These are phyloP conservation scores for Elachura formosa DNA, from an alignment of 2,113 vertebrate genomes.

Conservation along the genomic window DNA sequence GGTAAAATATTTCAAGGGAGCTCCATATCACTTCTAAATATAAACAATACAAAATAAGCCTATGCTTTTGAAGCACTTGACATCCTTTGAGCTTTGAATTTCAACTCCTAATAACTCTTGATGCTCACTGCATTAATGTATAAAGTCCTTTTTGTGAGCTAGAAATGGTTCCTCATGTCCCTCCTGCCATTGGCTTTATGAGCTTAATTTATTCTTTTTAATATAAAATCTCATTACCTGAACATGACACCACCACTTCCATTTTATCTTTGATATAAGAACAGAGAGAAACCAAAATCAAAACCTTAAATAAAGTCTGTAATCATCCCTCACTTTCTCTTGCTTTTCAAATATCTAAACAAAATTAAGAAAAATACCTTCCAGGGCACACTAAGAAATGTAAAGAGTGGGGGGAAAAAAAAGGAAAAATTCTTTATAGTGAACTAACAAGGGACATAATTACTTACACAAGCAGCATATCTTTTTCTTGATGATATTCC, in stretches of 20 bases:
- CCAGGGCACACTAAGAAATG: constrained; percentile 56
- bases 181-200: constrained; percentile 70
- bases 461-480: constrained; percentile 40
- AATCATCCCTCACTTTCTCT: constrained; percentile 72
- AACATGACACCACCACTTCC: constrained; percentile 76
- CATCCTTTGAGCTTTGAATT: constrained; percentile 65
- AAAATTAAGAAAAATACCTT: constrained; percentile 76
- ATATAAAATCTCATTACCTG: constrained; percentile 89
- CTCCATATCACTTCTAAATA: constrained; percentile 53
- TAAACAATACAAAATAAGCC: constrained; percentile 43
- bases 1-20: constrained; percentile 59
- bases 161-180: constrained; percentile 58
- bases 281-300: constrained; percentile 87
- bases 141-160: constrained; percentile 61
- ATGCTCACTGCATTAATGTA: constrained; percentile 63
- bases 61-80: constrained; percentile 58
- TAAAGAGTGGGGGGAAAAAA: neutral
- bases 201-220: constrained; percentile 88
- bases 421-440: constrained; percentile 6
- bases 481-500: constrained; percentile 5
- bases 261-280: constrained; percentile 84
- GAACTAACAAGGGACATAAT: constrained; percentile 55
- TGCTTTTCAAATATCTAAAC: constrained; percentile 80
- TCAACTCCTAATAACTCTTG: constrained; percentile 41
- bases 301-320: constrained; percentile 82